Evolutionary conservation across 35 echinoderm and acorn worm genomes (phyloP).

Genomic region (Ptychodera flava): DNA sequence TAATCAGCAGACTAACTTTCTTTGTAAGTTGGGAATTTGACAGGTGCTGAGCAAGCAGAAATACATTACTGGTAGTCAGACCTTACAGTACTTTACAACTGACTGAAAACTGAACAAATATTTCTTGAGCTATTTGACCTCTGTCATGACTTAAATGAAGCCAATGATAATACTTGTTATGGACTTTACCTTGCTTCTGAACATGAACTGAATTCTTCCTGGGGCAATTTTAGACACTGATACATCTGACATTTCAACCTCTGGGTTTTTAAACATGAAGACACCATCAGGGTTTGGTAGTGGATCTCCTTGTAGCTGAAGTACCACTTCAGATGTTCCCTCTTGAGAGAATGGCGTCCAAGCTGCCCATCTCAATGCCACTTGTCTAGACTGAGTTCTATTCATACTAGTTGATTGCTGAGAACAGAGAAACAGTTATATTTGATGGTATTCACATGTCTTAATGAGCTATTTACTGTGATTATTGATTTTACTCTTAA

Average conservation of each 20-base stretch:
- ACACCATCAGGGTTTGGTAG: conserved; percentile 70
- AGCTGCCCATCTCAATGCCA: conserved; percentile 69
- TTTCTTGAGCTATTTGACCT: too few species aligned
- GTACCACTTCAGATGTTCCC: conserved; percentile 32
- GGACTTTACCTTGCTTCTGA: conserved; percentile 77
- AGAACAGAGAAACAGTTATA: background rate
- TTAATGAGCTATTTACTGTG: too few species aligned
- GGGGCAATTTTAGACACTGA: conserved; percentile 31
- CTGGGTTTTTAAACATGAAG: conserved; percentile 47
- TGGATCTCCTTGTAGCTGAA: conserved; percentile 51
- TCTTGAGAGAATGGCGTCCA: conserved; percentile 56
- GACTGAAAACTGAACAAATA: too few species aligned
- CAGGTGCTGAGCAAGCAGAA: too few species aligned
- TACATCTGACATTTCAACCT: conserved; percentile 13
- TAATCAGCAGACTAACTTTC: too few species aligned
- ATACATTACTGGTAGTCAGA: too few species aligned
- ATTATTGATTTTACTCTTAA: too few species aligned
- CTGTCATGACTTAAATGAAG: too few species aligned
- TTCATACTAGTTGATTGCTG: conserved; percentile 74
- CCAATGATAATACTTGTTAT: too few species aligned
- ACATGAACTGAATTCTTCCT: conserved; percentile 66
- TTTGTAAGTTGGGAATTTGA: too few species aligned
- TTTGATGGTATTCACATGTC: too few species aligned
- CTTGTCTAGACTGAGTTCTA: conserved; percentile 53
- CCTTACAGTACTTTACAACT: too few species aligned